Conservation (phyloP, 30 jellyfish, hydroid and myxozoan species). For the Hydra vulgaris region DNA sequence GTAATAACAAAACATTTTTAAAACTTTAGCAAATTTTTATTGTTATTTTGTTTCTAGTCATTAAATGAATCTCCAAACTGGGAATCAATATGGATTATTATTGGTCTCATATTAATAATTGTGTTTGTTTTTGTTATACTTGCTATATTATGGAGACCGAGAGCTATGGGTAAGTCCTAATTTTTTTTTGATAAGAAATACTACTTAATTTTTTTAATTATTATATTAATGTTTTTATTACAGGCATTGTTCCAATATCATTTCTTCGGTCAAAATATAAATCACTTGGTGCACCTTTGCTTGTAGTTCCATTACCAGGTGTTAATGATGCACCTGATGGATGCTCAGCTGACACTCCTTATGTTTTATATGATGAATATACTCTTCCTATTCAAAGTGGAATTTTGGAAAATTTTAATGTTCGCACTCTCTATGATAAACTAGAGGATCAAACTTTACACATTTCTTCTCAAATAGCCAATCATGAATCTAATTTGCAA, state of each 20-base stretch:
- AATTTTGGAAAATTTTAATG: slow-evolving; percentile 85
- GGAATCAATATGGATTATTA: slow-evolving; percentile 59
- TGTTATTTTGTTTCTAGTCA: slow-evolving; percentile 29
- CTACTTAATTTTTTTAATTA: too few relatives aligned
- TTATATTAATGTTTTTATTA: neutral
- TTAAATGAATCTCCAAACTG: slow-evolving; percentile 73
- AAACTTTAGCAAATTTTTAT: too few relatives aligned
- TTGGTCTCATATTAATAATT: slow-evolving; percentile 54
- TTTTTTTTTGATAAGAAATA: too few relatives aligned
- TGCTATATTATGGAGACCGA: slow-evolving; percentile 88
- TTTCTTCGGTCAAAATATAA: slow-evolving; percentile 90
- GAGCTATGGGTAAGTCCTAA: slow-evolving; percentile 87
- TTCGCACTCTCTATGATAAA: slow-evolving; percentile 85
- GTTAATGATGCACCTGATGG: slow-evolving; percentile 70
- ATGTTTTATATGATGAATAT: neutral
- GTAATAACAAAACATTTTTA: too few relatives aligned
- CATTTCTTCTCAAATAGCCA: slow-evolving; percentile 91
- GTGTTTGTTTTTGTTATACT: slow-evolving; percentile 48
- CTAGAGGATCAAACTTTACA: slow-evolving; percentile 96
- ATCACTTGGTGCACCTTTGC: slow-evolving; percentile 92
- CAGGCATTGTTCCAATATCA: slow-evolving; percentile 69
- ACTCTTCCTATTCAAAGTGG: slow-evolving; percentile 28
- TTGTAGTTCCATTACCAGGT: slow-evolving; percentile 95
- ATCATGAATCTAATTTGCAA: slow-evolving; percentile 88
- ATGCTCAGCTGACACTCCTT: slow-evolving; percentile 11